Evolutionary conservation across 2,113 vertebrate genomes (phyloP), one percentile per base, ranked within the genome.

Genomic region (Scophthalmus maximus): DNA sequence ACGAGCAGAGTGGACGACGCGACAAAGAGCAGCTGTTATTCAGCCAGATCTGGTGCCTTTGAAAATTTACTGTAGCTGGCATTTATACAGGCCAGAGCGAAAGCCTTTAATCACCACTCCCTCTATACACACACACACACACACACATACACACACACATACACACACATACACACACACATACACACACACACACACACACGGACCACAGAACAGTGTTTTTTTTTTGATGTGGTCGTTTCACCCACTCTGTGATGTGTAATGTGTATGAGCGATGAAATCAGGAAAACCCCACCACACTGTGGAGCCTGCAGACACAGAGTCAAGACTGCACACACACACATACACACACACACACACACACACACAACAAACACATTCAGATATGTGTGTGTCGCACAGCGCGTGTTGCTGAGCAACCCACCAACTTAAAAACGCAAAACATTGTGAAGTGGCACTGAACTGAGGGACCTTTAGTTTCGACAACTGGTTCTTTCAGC

Each of bases 21-120:
- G 3, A 82, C 69, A 76, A 25, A 81, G 71, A 65, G 49, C 59
- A 46, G 47, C 57, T 82, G 71, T 74, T 51, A 61, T 71, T 65
- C 18, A 1, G 17, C 11, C 25, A 73, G 40, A 64, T 61, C 64
- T 56, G 73, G 52, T 56, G 27, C 34, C 27, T 38, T 63, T 2
- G 1, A 9, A 68, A 25, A 50, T 53, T 22, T 49, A 66, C 66
- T 50, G 70, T 40, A 36, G 53, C 51, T 65, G 57, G 49, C 29
- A 4, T 68, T 74, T 52, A 38, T 20, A 70, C 49, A 58, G 59
- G 36, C 63, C 55, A 23, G 32, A 59, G 55, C 25, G 17, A 73
- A 80, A 76, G 64, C 49, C 57, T 83, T 65, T 73, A 67, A 74
- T 83, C 64, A 73, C 55, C 57, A 20, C 30, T 59, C 30, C 17